These are phyloP conservation scores for Notechis scutatus DNA, from an alignment of 2,113 vertebrate species.

Conservation along the genomic window DNA sequence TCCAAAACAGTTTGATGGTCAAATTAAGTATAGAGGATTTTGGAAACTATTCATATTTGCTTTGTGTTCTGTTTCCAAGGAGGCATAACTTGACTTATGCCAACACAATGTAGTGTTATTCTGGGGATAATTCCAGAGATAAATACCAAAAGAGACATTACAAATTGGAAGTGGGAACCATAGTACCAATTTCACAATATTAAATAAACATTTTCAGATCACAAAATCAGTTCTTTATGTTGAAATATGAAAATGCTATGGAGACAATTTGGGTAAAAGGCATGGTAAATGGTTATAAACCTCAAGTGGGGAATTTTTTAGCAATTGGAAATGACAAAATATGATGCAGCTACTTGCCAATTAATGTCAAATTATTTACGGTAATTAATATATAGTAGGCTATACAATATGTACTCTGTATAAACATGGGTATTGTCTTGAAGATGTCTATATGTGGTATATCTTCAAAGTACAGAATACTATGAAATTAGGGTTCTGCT, in stretches of 20 bases:
- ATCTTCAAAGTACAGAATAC: not conserved
- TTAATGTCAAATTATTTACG: not conserved
- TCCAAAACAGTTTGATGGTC: not conserved
- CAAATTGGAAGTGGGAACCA: not conserved
- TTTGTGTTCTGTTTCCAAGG: constrained; percentile 14
- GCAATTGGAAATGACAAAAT: too few species aligned
- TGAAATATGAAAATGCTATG: not conserved
- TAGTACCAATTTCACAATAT: not conserved
- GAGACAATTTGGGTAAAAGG: not conserved
- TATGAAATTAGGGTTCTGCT: not conserved
- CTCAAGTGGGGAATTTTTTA: not conserved
- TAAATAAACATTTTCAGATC: not conserved
- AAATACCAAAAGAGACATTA: not conserved
- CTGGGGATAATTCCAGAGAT: constrained; percentile 1
- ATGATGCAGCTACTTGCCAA: not conserved
- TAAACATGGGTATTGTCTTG: not conserved
- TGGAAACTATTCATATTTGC: not conserved
- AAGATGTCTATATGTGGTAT: not conserved
- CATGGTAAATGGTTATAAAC: not conserved
- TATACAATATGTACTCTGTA: not conserved
- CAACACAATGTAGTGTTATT: not conserved
- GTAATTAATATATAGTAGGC: not conserved
- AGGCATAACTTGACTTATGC: not conserved
- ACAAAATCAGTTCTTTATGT: not conserved
- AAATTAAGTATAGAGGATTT: not conserved